phyloP scores from a whole-genome alignment of 2,797 vertebrate genomes.

The Craterocephalus amniculus region DNA sequence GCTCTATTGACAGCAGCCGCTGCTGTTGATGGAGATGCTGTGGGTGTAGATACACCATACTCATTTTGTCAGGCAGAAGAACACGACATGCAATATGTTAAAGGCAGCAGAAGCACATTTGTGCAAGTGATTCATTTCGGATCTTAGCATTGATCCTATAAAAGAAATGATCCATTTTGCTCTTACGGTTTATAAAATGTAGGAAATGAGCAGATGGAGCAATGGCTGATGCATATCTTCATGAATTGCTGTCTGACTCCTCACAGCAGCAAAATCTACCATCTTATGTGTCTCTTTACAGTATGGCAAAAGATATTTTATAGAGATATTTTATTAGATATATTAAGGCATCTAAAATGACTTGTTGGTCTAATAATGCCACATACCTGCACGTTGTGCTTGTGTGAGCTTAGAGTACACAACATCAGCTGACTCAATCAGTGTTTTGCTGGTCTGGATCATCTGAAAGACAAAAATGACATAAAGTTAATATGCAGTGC shows the following conservation, averaged over 20 bases:
- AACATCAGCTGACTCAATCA: conserved; percentile 90
- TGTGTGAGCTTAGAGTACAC: conserved; percentile 91
- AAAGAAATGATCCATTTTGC: neutral
- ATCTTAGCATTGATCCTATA: neutral
- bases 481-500: conserved; percentile 13
- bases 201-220: conserved; percentile 12
- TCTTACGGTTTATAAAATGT: neutral
- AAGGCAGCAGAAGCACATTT: conserved; percentile 6
- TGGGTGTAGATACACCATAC: conserved; percentile 13
- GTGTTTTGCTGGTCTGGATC: conserved; percentile 92
- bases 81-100: conserved; percentile 16
- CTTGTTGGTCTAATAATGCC: neutral
- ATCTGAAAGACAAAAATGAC: conserved; percentile 79
- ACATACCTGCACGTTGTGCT: conserved; percentile 89
- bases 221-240: neutral
- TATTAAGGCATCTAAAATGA: too few species aligned
- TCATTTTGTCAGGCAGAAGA: conserved; percentile 13
- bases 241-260: conserved; percentile 17
- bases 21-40: conserved; percentile 37
- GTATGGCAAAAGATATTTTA: neutral
- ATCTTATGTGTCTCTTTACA: neutral
- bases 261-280: neutral
- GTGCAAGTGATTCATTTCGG: neutral
- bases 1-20: conserved; percentile 39
- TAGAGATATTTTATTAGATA: neutral